Evolutionary conservation across 2,113 vertebrate species (phyloP), one percentile per base, ranked within the genome.

Genomic region (Axis porcinus): DNA sequence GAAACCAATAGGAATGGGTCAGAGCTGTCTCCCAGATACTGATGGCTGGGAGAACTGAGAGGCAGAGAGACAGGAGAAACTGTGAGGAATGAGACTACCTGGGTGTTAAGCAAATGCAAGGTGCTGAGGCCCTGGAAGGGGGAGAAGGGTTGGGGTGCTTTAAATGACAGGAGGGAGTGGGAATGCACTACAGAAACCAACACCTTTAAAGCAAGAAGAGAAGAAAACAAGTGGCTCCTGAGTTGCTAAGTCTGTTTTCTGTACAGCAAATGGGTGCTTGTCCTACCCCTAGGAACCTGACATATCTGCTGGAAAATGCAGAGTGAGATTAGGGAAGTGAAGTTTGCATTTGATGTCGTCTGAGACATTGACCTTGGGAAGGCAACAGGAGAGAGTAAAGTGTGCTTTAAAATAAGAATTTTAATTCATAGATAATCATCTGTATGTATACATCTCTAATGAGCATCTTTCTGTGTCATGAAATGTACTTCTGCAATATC

Each of bases 271-370:
- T 52, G 55, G 55, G 54, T 50, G 14, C 33, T 30, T 90, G 62
- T n/a, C 70, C 40, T 79, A 27, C 62, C 60, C 36, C 60, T 58
- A 88, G 92, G 84, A 90, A 82, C 6, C 79, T 88, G 86, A 57
- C 33, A 52, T 11, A 19, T 23, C 21, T 19, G 8, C 55, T 94
- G 45, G 83, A 91, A 95, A 97, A 96, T 93, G 97, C 78, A 98
- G 74, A 96, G 70, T 95, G 91, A 96, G 60, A 97, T 95, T 83
- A 89, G 23, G n/a, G 55, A 95, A 83, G 88, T 84, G 55, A 97
- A 95, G 76, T 92, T 89, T 78, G 88, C 30, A 82, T 52, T 70
- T 89, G 79, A 58, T 28, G 25, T n/a, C 28, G 47, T 78, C 64
- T 87, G 27, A 74, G 47, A 76, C 91, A 67, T 21, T 83, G 62